Percentiles rank a stretch among this genome's conserved stretches.
phyloP scores from a whole-genome alignment of 2,888 invertebrate genomes.

The Hyalella azteca region DNA sequence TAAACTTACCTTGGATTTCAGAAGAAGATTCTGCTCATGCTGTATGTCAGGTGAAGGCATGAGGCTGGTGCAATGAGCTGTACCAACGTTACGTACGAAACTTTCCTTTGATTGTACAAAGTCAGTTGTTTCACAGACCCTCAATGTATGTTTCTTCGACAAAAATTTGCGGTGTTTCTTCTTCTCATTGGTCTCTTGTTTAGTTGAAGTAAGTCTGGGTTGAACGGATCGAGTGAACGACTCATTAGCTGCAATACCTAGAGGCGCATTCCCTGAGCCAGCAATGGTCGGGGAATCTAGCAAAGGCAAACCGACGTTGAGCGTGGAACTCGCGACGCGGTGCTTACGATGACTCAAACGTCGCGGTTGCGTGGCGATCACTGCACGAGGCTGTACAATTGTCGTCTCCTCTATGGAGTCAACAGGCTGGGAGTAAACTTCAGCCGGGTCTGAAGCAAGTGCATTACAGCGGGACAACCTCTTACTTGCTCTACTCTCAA shows the following conservation, averaged over 20 bases:
- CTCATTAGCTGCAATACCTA: not conserved
- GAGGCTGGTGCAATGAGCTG: not conserved
- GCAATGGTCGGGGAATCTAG: conserved; percentile 12
- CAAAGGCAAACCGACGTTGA: not conserved
- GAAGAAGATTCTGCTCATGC: not conserved
- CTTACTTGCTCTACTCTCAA: not conserved
- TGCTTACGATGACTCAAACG: conserved; percentile 2
- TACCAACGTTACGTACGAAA: conserved; percentile 2
- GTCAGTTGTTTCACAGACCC: not conserved
- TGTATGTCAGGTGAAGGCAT: not conserved
- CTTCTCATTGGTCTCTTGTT: conserved; percentile 20
- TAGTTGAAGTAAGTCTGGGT: not conserved
- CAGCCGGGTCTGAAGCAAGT: not conserved
- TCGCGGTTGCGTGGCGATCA: conserved; percentile 2
- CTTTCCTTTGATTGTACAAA: not conserved
- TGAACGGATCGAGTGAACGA: not conserved
- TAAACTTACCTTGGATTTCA: not conserved
- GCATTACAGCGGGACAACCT: not conserved
- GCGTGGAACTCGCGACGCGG: conserved; percentile 4
- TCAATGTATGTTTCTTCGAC: not conserved
- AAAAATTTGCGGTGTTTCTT: not conserved
- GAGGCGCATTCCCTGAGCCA: conserved; percentile 16
- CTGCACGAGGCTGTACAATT: not conserved
- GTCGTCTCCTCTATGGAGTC: conserved; percentile 31
- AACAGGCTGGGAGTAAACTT: conserved; percentile 16